phyloP scores from a whole-genome alignment of 2,888 invertebrate species.

The Fabriciana adippe region DNA sequence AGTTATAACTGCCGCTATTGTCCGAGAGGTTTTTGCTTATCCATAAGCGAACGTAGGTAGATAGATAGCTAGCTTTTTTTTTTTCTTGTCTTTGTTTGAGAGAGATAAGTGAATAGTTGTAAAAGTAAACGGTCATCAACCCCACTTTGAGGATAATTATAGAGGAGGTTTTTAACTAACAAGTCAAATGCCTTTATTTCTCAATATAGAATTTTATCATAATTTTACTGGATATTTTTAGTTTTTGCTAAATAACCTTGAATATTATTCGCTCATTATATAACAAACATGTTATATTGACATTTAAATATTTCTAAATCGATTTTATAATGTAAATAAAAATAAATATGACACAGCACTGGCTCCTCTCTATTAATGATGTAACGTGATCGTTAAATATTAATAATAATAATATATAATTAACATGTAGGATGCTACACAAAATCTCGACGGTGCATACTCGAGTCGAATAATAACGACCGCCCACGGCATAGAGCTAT shows the following conservation, averaged over 20 bases:
- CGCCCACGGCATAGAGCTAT: constrained; percentile 53
- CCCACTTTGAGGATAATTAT: constrained; percentile 63
- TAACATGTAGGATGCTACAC: constrained; percentile 72
- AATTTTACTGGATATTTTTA: neutral
- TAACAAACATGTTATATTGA: no score
- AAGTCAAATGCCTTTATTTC: constrained; percentile 45
- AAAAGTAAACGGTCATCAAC: constrained; percentile 64
- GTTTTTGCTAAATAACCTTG: no score
- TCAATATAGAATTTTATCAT: neutral
- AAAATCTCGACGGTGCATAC: constrained; percentile 68
- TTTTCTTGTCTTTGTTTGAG: constrained; percentile 66
- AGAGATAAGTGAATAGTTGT: constrained; percentile 73
- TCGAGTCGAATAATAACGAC: constrained; percentile 62
- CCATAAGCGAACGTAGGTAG: constrained; percentile 64
- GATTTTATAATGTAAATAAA: neutral
- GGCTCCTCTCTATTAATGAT: neutral
- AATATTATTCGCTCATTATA: no score
- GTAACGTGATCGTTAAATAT: constrained; percentile 48
- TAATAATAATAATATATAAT: constrained; percentile 48
- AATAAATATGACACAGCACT: neutral
- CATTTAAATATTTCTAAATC: no score
- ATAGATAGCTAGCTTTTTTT: constrained; percentile 53
- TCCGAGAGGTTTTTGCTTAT: constrained; percentile 51
- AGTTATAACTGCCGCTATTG: constrained; percentile 60
- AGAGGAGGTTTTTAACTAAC: constrained; percentile 62